phyloP scores from a whole-genome alignment of 2,888 invertebrate genomes.

The Volucella zonaria region DNA sequence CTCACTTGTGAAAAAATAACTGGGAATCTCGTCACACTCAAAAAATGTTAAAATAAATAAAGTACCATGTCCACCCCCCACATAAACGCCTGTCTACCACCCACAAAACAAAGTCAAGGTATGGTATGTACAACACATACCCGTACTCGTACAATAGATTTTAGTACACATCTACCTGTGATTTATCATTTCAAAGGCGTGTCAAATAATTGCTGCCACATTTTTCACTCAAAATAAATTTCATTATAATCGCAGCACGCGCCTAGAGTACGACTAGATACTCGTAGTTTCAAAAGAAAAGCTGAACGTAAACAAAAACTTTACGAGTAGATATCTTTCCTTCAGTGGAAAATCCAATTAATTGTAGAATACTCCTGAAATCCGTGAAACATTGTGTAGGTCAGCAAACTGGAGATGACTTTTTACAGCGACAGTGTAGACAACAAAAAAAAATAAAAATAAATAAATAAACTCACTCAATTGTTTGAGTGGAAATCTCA shows the following conservation, averaged over 20 bases:
- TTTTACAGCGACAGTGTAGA: neutral
- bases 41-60: too few species aligned
- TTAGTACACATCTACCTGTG: neutral
- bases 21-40: too few species aligned
- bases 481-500: slow-evolving; percentile 44
- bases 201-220: neutral
- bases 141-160: neutral
- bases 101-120: too few species aligned
- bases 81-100: too few species aligned
- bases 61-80: too few species aligned
- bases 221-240: neutral
- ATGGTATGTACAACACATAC: too few species aligned
- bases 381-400: slow-evolving; percentile 67
- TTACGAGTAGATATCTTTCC: slow-evolving; percentile 4
- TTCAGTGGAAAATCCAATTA: slow-evolving; percentile 54
- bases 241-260: too few species aligned
- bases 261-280: too few species aligned
- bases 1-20: too few species aligned
- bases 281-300: neutral
- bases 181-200: neutral
- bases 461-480: slow-evolving; percentile 58
- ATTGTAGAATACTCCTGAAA: slow-evolving; percentile 60
- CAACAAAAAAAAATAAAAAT: neutral
- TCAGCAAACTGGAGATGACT: slow-evolving; percentile 60
- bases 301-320: neutral